phyloP scores from a whole-genome alignment of 2,113 vertebrate species.

The Neodontobutis hainanensis region DNA sequence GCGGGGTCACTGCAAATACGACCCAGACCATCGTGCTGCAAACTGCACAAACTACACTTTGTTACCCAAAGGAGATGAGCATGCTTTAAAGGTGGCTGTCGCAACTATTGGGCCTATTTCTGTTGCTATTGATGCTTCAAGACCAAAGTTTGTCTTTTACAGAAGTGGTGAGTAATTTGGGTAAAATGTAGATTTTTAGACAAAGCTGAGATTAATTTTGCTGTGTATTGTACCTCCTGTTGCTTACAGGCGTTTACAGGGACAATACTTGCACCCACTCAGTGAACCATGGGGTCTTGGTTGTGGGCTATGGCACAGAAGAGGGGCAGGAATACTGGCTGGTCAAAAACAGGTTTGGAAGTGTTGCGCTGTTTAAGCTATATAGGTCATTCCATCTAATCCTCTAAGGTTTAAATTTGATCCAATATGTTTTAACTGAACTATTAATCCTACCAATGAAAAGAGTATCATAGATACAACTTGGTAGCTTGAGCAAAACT shows the following conservation, averaged over 20 bases:
- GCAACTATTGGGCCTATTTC: constrained; percentile 71
- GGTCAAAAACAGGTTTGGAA: constrained; percentile 74
- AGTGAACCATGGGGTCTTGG: constrained; percentile 59
- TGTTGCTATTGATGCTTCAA: constrained; percentile 69
- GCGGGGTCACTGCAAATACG: constrained; percentile 79
- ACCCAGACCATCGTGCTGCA: constrained; percentile 43
- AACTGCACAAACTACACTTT: constrained; percentile 60
- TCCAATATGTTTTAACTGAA: too few species aligned
- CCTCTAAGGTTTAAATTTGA: too few species aligned
- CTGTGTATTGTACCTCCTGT: neutral
- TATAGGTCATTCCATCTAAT: too few species aligned
- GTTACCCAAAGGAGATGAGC: constrained; percentile 68
- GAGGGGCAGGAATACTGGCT: constrained; percentile 76
- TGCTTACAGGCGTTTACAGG: constrained; percentile 56
- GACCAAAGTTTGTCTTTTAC: constrained; percentile 72
- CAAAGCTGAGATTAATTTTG: too few species aligned
- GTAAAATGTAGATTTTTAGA: neutral
- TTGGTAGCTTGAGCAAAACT: too few species aligned
- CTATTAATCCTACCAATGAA: too few species aligned
- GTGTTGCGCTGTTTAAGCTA: too few species aligned
- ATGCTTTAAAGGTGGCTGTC: constrained; percentile 54
- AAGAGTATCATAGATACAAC: too few species aligned
- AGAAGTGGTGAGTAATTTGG: constrained; percentile 62
- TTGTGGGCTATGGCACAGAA: constrained; percentile 74
- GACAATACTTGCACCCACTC: constrained; percentile 36